These are phyloP conservation scores for Palythoa grandiflora DNA, from an alignment of 92 coral and sea anemone species.

Conservation along the genomic window DNA sequence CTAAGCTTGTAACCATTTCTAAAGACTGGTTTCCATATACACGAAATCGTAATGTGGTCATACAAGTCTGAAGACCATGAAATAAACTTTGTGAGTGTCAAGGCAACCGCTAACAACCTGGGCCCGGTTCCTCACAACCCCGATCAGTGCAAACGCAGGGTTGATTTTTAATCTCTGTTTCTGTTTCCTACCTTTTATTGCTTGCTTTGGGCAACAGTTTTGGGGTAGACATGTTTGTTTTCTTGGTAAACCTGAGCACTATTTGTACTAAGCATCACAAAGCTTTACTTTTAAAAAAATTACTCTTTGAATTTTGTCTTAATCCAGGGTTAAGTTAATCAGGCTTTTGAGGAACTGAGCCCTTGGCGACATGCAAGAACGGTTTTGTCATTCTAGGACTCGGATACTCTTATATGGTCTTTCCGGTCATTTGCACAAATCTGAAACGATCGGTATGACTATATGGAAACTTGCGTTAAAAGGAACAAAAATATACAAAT, in stretches of 20 bases:
- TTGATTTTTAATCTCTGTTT: constrained; percentile 7
- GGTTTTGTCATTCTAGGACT: constrained; percentile 13
- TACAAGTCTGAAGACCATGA: constrained; percentile 18
- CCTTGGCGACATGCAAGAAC: constrained; percentile 3
- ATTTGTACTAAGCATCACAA: constrained; percentile 17
- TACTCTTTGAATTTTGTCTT: background rate
- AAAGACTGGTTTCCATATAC: constrained; percentile 2
- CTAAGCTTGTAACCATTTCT: constrained; percentile 9
- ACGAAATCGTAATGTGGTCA: background rate
- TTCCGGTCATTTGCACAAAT: constrained; percentile 11
- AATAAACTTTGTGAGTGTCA: constrained; percentile 6
- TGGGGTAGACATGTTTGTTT: constrained; percentile 19
- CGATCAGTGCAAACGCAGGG: constrained; percentile 3
- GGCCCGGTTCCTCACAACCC: constrained; percentile 4
- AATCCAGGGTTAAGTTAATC: constrained; percentile 7
- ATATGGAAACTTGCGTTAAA: constrained; percentile 1
- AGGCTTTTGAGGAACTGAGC: constrained; percentile 10
- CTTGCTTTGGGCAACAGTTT: constrained; percentile 12
- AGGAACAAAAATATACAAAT: constrained; percentile 10
- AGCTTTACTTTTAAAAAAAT: constrained; percentile 11
- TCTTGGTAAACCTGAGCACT: constrained; percentile 6
- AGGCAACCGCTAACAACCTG: constrained; percentile 21
- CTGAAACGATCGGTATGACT: constrained; percentile 1
- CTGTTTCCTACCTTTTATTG: constrained; percentile 3
- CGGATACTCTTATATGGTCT: constrained; percentile 13